A percentile compares a stretch with the other conserved stretches of the same genome.
Conservation (phyloP, 2,888 invertebrate genomes). For the Ditylenchus weischeri region DNA sequence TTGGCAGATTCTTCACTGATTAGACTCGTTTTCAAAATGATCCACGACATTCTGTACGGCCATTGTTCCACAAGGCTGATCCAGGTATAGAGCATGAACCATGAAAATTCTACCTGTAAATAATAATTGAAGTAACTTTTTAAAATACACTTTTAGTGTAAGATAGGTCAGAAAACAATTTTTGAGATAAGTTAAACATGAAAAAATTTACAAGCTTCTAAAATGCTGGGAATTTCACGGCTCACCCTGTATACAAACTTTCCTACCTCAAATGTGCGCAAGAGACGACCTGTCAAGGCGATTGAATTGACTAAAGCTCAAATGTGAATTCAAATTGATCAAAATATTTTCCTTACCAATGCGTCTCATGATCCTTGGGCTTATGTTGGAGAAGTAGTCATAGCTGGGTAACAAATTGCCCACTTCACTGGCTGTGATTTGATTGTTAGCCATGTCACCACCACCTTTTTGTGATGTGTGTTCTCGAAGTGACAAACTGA, state of each 20-base stretch:
- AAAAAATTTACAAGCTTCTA: no score
- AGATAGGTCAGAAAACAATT: no score
- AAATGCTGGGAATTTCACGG: no score
- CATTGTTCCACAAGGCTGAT: conserved; percentile 97
- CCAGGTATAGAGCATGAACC: conserved; percentile 96
- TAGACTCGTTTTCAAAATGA: conserved; percentile 66
- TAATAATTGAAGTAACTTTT: no score
- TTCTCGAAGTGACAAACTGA: no score
- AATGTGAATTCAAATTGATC: not conserved
- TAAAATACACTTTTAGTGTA: no score
- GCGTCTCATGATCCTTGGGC: conserved; percentile 90
- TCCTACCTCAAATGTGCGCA: conserved; percentile 70
- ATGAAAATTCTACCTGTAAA: conserved; percentile 90
- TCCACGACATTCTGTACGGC: conserved; percentile 96
- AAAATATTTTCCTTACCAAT: conserved; percentile 5
- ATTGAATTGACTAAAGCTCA: conserved; percentile 44
- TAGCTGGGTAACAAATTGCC: conserved; percentile 73
- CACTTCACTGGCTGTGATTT: conserved; percentile 24
- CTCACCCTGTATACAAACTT: no score
- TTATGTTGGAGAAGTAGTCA: conserved; percentile 97
- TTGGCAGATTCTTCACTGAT: conserved; percentile 12
- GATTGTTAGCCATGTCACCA: conserved; percentile 13
- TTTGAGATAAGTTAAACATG: no score
- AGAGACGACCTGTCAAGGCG: conserved; percentile 71
- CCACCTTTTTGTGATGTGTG: conserved; percentile 16